A percentile compares a stretch with the other conserved stretches of the same genome.
phyloP scores from a whole-genome alignment of 2,113 vertebrate species.

The Falco punctatus region DNA sequence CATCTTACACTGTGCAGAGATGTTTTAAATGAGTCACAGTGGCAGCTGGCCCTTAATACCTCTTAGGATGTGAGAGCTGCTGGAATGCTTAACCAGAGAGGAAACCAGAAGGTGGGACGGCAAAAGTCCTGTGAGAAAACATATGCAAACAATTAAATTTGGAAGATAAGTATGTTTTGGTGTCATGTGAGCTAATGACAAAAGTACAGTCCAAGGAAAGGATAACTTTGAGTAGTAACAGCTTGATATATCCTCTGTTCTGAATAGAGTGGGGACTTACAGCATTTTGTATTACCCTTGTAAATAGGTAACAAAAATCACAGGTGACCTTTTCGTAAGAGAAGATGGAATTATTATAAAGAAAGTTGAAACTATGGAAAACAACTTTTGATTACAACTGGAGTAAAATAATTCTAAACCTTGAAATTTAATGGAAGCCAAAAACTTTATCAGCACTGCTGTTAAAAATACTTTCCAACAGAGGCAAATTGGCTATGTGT shows the following conservation, averaged over 20 bases:
- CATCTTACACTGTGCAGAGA: conserved; percentile 3
- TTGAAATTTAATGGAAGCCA: neutral
- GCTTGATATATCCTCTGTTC: neutral
- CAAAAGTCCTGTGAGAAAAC: neutral
- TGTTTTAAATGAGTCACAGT: conserved; percentile 44
- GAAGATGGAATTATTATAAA: neutral
- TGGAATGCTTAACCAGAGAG: neutral
- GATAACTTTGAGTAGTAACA: neutral
- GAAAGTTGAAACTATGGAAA: neutral
- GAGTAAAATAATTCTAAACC: neutral
- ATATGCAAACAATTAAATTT: conserved; percentile 5
- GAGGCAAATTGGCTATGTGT: neutral
- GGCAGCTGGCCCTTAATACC: conserved; percentile 47
- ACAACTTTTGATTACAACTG: neutral
- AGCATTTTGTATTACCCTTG: neutral
- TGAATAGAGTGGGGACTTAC: neutral
- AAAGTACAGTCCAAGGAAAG: neutral
- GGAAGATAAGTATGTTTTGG: neutral
- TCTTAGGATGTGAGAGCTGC: neutral
- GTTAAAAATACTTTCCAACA: neutral
- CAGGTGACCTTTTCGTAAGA: neutral
- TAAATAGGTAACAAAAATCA: neutral
- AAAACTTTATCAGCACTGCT: neutral
- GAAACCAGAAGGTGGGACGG: neutral
- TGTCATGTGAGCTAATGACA: neutral